Percentiles rank a stretch among this genome's conserved stretches.
Evolutionary conservation across 2,113 vertebrate genomes (phyloP).

Genomic region (Ailurus styani): DNA sequence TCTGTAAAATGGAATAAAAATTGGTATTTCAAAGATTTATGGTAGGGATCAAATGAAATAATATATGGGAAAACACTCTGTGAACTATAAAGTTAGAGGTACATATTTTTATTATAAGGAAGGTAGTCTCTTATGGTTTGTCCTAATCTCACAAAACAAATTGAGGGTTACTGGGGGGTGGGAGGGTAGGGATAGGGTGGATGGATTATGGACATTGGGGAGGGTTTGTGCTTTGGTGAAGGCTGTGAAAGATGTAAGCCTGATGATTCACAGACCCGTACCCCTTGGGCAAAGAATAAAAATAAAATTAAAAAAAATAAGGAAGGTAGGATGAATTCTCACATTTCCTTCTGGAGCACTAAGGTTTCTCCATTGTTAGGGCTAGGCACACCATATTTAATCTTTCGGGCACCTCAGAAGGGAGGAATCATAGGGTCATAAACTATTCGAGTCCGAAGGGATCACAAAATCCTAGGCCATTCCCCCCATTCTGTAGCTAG

Average conservation of each 20-base stretch:
- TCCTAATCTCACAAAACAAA: no score
- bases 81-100: background rate
- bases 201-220: no score
- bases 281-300: no score
- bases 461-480: background rate
- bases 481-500: background rate
- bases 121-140: no score
- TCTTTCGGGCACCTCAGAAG: background rate
- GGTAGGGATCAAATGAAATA: background rate
- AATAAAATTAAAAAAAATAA: no score
- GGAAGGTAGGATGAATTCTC: background rate
- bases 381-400: background rate
- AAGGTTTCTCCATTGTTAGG: background rate
- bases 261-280: no score
- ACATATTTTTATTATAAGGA: background rate
- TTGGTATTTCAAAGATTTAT: background rate
- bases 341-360: background rate
- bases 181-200: no score
- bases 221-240: no score
- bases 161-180: no score
- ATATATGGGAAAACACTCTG: background rate
- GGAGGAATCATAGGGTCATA: background rate
- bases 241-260: no score
- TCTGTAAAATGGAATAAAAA: background rate
- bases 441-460: background rate